A percentile compares a stretch with the other conserved stretches of the same genome.
phyloP scores from a whole-genome alignment of 2,888 invertebrate species.

The Cosmopolites sordidus region DNA sequence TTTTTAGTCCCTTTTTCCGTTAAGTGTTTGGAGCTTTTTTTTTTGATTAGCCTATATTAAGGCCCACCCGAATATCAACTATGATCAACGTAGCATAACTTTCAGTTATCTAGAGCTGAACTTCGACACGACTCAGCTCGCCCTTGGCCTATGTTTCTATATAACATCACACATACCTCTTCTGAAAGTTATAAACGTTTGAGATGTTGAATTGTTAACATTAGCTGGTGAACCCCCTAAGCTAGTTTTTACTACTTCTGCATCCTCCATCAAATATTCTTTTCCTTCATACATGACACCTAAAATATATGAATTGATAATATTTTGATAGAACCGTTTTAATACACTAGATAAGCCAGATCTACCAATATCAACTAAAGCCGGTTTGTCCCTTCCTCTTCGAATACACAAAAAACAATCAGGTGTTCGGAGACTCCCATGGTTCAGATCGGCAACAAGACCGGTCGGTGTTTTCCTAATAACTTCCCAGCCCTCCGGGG shows the following conservation, averaged over 20 bases:
- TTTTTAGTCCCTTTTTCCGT: too few relatives aligned
- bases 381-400: slow-evolving; percentile 90
- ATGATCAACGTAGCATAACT: too few relatives aligned
- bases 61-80: too few relatives aligned
- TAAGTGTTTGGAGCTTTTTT: too few relatives aligned
- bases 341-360: slow-evolving; percentile 26
- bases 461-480: slow-evolving; percentile 79
- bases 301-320: too few relatives aligned
- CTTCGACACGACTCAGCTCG: too few relatives aligned
- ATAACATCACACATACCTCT: too few relatives aligned
- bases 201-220: slow-evolving; percentile 86
- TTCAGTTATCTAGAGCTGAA: too few relatives aligned
- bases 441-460: slow-evolving; percentile 90
- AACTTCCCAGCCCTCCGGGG: slow-evolving; percentile 73
- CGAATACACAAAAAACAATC: slow-evolving; percentile 91
- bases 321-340: neutral
- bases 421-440: slow-evolving; percentile 90
- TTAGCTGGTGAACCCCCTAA: slow-evolving; percentile 88
- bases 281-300: slow-evolving; percentile 97
- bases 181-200: slow-evolving; percentile 89
- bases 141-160: too few relatives aligned
- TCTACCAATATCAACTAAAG: slow-evolving; percentile 97
- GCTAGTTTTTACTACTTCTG: slow-evolving; percentile 83
- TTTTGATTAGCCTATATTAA: too few relatives aligned
- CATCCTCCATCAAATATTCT: slow-evolving; percentile 91